Base-by-base conservation (phyloP, 1,140 invertebrate genomes). In the Hestina assimilis region DNA sequence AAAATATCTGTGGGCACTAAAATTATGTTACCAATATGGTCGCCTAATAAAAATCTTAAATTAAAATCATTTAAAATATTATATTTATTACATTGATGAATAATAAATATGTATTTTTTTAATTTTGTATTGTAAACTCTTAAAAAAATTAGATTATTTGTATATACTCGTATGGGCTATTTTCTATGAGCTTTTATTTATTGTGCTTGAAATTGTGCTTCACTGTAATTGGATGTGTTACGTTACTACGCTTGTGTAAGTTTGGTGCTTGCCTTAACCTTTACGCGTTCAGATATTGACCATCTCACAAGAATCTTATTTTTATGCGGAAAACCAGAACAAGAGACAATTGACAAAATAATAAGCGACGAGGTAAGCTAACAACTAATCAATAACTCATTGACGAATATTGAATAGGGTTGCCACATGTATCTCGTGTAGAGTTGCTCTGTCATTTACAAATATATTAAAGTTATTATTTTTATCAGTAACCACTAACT, bases 251-350 rank as follows among this genome's bases (percentile, higher is more conserved):
- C 72, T 78, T 83, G 59, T 83, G 69, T 79, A 72, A 66, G 83
- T 82, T 77, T 81, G 75, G 72, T 78, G 86, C 87, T 89, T 87
- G 72, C 87, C 88, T 89, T 90, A 89, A 90, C 88, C 69, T 79
- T 67, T 64, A 72, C 72, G 70, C 79, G 75, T 82, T 83, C 91
- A 97, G 96, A 97, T 91, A 96, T 97, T 91, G 96, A 97, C 89
- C 96, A 97, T 89, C 91, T 97, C 90, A 96, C 94, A 69, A 92
- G 95, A 88, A 96, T 97, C 81, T 92, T 98, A 89, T 92, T 93
- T 75, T 90, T 98, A 60, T 95, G 95, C 89, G 96, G 96, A 59
- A 96, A 94, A 67, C 96, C 96, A 53, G 92, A 93, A 78, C 92
- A 94, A 83, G 94, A 95, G 81, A 94, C 95, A 58, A 90, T 97